Base-by-base conservation (phyloP, 2,113 vertebrate species). In the Periophthalmus modestus region DNA sequence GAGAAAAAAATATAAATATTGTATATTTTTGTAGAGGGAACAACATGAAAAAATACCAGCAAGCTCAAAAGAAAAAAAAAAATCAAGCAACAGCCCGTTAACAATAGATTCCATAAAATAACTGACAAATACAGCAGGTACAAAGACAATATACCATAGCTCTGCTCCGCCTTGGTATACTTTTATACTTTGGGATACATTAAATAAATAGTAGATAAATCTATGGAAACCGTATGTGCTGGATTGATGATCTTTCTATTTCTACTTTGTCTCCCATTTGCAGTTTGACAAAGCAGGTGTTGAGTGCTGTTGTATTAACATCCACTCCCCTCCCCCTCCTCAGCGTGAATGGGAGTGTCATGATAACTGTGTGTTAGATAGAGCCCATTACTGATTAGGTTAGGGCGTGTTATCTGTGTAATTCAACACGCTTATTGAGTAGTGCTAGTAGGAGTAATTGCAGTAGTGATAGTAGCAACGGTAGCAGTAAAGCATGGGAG, bases 301-400 rank as follows among this genome's bases (percentile, higher is more conserved):
- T 19, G 39, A 74, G 68, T 43, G 39, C 39, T 2, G 4, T 52
- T 52, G 16, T 81, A 79, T 75, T 83, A 75, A 79, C 74, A 68
- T 43, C 39, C 39, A 43, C 1, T 3, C 39, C 39, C 39, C 9
- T 10, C 39, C 39, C 4, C 4, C 7, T 43, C 39, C 39, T 43
- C 39, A 39, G 7, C 11, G 39, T 43, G 39, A 43, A 10, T 43
- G 39, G 39, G 39, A 43, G 36, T 39, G 36, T 39, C 79, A 55
- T 85, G 74, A 85, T 82, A 83, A 85, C 73, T 21, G 21, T 83
- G 69, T 68, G 61, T 52, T 19, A 7, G 69, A 81, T 61, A 47
- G 65, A 77, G 77, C 74, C 75, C 79, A 76, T 87, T 82, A 81
- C 50, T 69, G 55, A 19, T 67, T 54, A 43, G 39, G 71, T 81